These are phyloP conservation scores for Cantharis nigra DNA, from an alignment of 2,888 invertebrate genomes.

Conservation along the genomic window DNA sequence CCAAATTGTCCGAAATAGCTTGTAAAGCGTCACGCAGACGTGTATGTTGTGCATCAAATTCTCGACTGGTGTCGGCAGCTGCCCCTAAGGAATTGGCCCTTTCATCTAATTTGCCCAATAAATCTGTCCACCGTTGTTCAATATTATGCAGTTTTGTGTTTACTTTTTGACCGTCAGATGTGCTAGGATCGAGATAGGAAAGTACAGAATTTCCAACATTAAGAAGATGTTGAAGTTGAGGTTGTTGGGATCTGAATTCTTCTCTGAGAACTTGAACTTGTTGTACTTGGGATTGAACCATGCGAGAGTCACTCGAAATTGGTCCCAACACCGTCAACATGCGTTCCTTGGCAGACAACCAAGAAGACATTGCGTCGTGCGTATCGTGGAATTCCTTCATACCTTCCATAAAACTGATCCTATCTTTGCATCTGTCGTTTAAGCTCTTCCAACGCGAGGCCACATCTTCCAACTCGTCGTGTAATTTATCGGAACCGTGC, in stretches of 20 bases:
- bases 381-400: constrained; percentile 92
- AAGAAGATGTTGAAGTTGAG: constrained; percentile 83
- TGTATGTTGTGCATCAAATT: constrained; percentile 87
- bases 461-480: constrained; percentile 82
- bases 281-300: constrained; percentile 95
- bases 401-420: constrained; percentile 79
- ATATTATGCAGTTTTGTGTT: constrained; percentile 74
- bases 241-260: constrained; percentile 92
- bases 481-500: constrained; percentile 81
- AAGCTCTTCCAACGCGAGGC: constrained; percentile 84
- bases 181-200: constrained; percentile 59
- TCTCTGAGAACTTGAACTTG: constrained; percentile 93
- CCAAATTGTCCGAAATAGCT: constrained; percentile 84
- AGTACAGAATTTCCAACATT: constrained; percentile 80
- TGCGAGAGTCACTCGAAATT: constrained; percentile 92
- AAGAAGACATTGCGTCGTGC: constrained; percentile 79
- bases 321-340: constrained; percentile 96
- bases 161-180: constrained; percentile 68
- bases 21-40: constrained; percentile 85
- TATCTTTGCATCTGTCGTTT: constrained; percentile 78
- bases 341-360: constrained; percentile 91
- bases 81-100: constrained; percentile 88
- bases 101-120: constrained; percentile 76
- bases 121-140: constrained; percentile 79
- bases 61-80: constrained; percentile 89